Conservation (phyloP, 2,797 vertebrate species). For the Cyclopterus lumpus region DNA sequence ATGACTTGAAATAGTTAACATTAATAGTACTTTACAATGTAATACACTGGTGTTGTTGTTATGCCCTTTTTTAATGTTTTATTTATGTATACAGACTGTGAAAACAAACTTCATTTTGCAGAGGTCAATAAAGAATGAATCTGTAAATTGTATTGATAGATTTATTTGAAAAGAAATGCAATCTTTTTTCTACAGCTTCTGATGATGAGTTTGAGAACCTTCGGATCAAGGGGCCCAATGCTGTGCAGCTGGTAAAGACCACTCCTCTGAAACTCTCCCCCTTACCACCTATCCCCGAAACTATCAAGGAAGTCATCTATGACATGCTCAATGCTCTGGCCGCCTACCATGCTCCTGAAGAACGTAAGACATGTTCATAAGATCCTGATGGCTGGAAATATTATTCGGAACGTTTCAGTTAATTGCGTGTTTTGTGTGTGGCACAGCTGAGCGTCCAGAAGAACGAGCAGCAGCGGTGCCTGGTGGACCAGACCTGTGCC, state of each 20-base stretch:
- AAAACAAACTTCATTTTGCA: neutral
- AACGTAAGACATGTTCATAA: constrained; percentile 82
- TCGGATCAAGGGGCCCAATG: constrained; percentile 95
- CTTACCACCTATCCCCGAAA: constrained; percentile 92
- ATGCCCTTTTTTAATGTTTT: neutral
- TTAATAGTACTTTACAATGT: neutral
- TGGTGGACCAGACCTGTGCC: constrained; percentile 91
- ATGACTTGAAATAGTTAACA: neutral
- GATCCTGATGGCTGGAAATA: neutral
- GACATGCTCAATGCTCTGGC: constrained; percentile 97
- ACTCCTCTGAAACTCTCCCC: constrained; percentile 93
- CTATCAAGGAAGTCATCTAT: constrained; percentile 95
- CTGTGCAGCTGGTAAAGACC: constrained; percentile 95
- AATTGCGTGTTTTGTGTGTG: constrained; percentile 10
- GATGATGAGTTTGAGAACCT: constrained; percentile 98
- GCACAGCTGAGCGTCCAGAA: constrained; percentile 88
- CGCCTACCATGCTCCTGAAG: constrained; percentile 94
- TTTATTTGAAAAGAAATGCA: neutral
- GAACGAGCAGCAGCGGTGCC: constrained; percentile 78
- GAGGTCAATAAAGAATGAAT: neutral
- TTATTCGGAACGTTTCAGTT: neutral
- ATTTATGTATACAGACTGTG: neutral
- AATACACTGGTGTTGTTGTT: neutral
- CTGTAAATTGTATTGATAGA: neutral
- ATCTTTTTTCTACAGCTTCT: constrained; percentile 83